Percentiles rank a stretch among this genome's conserved stretches.
Conservation (phyloP, 2,113 vertebrate species). For the Brienomyrus brachyistius region DNA sequence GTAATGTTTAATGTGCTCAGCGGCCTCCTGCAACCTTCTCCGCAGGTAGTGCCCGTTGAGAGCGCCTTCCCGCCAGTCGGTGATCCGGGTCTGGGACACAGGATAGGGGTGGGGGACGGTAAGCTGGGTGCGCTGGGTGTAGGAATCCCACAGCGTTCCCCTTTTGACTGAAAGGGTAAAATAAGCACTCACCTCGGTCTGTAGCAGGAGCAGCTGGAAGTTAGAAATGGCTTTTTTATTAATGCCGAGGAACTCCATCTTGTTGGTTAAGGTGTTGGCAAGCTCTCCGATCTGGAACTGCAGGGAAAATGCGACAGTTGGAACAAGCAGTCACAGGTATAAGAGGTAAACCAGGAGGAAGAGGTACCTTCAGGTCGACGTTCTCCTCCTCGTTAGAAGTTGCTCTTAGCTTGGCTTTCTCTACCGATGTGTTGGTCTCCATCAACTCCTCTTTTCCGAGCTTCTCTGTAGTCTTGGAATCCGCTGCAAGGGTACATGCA, state of each 20-base stretch:
- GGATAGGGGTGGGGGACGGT: not conserved
- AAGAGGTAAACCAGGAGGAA: not conserved
- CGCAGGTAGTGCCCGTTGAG: conserved; percentile 96
- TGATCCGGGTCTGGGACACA: conserved; percentile 78
- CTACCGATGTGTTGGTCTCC: conserved; percentile 63
- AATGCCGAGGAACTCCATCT: conserved; percentile 97
- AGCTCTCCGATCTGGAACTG: conserved; percentile 99
- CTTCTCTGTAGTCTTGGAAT: conserved; percentile 55
- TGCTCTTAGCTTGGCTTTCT: conserved; percentile 60
- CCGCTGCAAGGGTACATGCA: conserved; percentile 26
- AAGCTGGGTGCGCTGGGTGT: not conserved
- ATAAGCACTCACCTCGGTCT: conserved; percentile 75
- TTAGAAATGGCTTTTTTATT: conserved; percentile 94
- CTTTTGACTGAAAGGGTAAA: not conserved
- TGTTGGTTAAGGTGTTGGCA: conserved; percentile 93
- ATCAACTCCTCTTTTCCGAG: conserved; percentile 62
- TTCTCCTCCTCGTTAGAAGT: conserved; percentile 69
- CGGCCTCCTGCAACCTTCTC: conserved; percentile 94
- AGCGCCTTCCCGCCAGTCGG: conserved; percentile 96
- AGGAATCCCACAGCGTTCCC: not conserved
- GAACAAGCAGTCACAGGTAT: not conserved
- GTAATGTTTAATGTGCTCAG: conserved; percentile 99
- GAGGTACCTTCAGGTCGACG: conserved; percentile 74
- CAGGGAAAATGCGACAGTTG: conserved; percentile 21
- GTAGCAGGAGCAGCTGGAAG: conserved; percentile 93